These are phyloP conservation scores for Calcarius ornatus DNA, from an alignment of 2,113 vertebrate genomes.

Conservation along the genomic window DNA sequence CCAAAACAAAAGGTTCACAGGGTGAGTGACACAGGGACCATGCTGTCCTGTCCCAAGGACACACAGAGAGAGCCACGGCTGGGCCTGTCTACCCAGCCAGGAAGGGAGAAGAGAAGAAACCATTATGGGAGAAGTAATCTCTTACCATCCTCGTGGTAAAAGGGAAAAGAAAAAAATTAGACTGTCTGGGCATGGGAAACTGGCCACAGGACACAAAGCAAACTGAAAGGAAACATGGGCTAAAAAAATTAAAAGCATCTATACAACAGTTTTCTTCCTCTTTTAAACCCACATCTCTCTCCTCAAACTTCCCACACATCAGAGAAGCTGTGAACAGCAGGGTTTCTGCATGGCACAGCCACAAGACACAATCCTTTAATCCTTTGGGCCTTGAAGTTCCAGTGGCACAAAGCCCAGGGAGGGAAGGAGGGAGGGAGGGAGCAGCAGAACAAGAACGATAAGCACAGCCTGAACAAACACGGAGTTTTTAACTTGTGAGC, in stretches of 20 bases:
- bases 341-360: neutral
- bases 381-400: neutral
- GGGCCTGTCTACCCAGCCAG: neutral
- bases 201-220: neutral
- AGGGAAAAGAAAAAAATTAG: neutral
- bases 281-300: neutral
- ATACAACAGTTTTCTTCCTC: neutral
- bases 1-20: neutral
- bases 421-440: neutral
- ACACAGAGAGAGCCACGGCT: neutral
- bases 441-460: neutral
- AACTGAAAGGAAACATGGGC: fast-evolving
- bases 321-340: neutral
- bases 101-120: neutral
- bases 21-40: neutral
- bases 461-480: neutral
- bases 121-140: neutral
- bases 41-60: neutral
- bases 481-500: neutral
- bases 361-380: neutral
- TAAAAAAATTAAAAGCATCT: neutral
- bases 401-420: neutral
- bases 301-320: neutral
- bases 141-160: neutral
- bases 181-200: neutral